These are phyloP conservation scores for Petrocephalus microphthalmus DNA, from an alignment of 2,113 vertebrate species.

Conservation along the genomic window DNA sequence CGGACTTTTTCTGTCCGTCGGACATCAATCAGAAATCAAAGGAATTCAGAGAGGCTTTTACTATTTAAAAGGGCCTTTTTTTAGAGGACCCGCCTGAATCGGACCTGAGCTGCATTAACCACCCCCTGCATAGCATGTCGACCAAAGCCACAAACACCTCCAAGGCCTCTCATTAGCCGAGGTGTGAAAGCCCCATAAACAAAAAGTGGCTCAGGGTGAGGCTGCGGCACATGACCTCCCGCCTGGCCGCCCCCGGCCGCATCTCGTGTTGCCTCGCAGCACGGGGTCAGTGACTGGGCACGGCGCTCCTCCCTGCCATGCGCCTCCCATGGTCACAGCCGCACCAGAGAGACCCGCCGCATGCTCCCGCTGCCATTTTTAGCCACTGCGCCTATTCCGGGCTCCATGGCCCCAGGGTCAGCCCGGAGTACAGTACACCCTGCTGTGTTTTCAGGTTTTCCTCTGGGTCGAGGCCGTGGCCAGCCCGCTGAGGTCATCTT, in stretches of 20 bases:
- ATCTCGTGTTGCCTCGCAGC: background rate
- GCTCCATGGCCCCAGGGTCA: background rate
- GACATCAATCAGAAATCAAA: background rate
- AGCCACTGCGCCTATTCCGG: background rate
- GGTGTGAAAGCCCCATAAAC: constrained; percentile 4
- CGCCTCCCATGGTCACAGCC: background rate
- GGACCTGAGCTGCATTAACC: background rate
- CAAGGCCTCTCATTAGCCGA: background rate
- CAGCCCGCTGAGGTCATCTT: background rate
- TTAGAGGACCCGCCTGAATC: background rate
- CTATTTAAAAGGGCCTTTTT: background rate
- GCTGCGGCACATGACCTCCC: background rate
- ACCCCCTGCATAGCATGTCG: background rate
- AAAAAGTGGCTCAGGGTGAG: background rate
- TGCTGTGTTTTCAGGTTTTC: background rate
- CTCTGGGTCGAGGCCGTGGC: background rate
- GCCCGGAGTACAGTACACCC: background rate
- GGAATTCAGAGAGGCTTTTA: background rate
- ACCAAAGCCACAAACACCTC: background rate
- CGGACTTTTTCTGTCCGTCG: background rate
- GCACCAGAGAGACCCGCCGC: background rate
- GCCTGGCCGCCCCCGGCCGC: background rate
- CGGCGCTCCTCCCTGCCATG: constrained; percentile 3
- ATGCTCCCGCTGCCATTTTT: background rate
- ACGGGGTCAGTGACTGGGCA: background rate